These are phyloP conservation scores for Dasysyrphus tricinctus DNA, from an alignment of 2,888 invertebrate genomes.

Conservation along the genomic window DNA sequence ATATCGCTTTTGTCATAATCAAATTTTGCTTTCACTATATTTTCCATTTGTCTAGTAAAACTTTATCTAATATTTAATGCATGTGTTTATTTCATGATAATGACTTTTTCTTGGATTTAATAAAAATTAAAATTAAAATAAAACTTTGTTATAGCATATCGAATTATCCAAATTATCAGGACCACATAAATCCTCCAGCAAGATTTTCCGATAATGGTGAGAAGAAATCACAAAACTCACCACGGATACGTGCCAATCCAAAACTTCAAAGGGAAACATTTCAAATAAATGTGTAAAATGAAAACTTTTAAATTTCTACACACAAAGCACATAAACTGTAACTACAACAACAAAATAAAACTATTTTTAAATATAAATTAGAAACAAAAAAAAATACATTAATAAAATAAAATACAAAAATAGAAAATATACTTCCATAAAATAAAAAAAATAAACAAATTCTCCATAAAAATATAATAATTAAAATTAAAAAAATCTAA, in stretches of 20 bases:
- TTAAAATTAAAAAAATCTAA: constrained; percentile 42
- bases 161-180: constrained; percentile 91
- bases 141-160: constrained; percentile 86
- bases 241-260: constrained; percentile 84
- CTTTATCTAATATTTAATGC: not conserved
- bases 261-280: constrained; percentile 88
- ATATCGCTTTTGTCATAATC: constrained; percentile 17
- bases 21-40: not conserved
- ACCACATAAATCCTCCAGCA: constrained; percentile 93
- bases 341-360: constrained; percentile 70
- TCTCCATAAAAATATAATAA: constrained; percentile 18
- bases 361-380: constrained; percentile 71
- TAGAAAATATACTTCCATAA: constrained; percentile 73
- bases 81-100: not conserved
- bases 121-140: not conserved
- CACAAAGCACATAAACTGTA: constrained; percentile 56
- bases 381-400: constrained; percentile 43
- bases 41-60: not conserved
- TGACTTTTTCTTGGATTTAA: constrained; percentile 5
- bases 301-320: constrained; percentile 15
- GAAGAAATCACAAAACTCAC: constrained; percentile 83
- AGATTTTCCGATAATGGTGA: constrained; percentile 90
- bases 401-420: constrained; percentile 19
- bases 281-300: constrained; percentile 89
- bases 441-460: constrained; percentile 12